Evolutionary conservation across 2,888 invertebrate genomes (phyloP), one percentile per base, ranked within the genome.

Genomic region (Amphipoea lucens): DNA sequence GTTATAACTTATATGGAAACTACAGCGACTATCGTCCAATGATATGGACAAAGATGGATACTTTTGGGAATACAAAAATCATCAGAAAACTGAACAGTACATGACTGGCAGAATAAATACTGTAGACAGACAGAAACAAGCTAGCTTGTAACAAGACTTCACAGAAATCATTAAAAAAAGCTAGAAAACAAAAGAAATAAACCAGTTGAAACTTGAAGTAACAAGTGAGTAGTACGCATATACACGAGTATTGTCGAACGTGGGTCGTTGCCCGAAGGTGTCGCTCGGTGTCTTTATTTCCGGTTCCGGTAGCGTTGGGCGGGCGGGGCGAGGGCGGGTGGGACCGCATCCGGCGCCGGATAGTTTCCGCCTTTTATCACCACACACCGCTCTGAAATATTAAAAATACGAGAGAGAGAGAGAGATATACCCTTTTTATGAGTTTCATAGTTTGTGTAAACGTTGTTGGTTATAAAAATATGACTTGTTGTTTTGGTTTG

Each of bases 351-450:
- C 90, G 87, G 76, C 83, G 82, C 65, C 83, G 82, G 84, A 89
- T 91, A 88, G 87, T 85, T 88, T 90, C 90, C 92, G 88, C 82
- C 83, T 85, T 83, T 89, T 90, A 86, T 90, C 86, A 87, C 80
- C 76, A 83, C 78, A 85, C 74, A 63, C 73, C 70, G 76, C 69
- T 68, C 48, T 73, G 72, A 76, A 83, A 74, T 88, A 78, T 79
- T 77, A 76, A 79, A 82, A 82, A 78, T 79, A 48, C 48, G 48
- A 72, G 69, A 66, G 48, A 72, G 69, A 66, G 48, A 72, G 66
- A 65, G n/a, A 76, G 62, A 14, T 48, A 60, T 40, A 45, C 14
- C 14, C 48, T 66, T 73, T 78, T 72, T 71, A 73, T 83, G 40
- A 79, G 71, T 57, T 80, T 71, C 75, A 72, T 72, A 69, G 57